A percentile compares a stretch with the other conserved stretches of the same genome.
phyloP scores from a whole-genome alignment of 2,113 vertebrate genomes.

The Petrocephalus zakoni region DNA sequence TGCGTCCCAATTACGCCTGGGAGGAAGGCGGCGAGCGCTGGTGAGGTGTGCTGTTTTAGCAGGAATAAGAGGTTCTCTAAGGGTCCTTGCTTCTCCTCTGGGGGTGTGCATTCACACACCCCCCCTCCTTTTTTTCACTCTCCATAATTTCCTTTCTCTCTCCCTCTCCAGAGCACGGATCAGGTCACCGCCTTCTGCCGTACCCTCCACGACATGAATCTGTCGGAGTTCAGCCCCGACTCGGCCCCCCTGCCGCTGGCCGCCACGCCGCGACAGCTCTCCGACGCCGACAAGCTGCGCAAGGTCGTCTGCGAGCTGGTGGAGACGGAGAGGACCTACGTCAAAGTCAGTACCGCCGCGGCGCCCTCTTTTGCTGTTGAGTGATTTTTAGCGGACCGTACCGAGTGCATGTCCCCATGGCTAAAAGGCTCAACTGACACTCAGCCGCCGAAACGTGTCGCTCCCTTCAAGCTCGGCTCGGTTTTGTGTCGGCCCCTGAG shows the following conservation, averaged over 20 bases:
- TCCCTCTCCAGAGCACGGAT: slow-evolving; percentile 70
- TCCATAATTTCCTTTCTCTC: neutral
- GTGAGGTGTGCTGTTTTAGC: neutral
- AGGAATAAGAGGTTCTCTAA: neutral
- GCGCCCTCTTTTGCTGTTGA: neutral
- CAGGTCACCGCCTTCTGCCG: slow-evolving; percentile 77
- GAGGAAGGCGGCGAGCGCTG: neutral
- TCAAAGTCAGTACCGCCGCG: slow-evolving; percentile 69
- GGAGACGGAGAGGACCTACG: slow-evolving; percentile 92
- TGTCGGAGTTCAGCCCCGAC: slow-evolving; percentile 71
- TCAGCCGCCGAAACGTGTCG: neutral
- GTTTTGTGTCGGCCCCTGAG: neutral
- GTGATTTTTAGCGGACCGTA: neutral
- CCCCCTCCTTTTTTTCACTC: neutral
- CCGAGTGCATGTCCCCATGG: neutral
- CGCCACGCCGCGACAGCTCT: slow-evolving; percentile 76
- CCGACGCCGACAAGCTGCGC: slow-evolving; percentile 88
- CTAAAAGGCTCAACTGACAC: neutral
- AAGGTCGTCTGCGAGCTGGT: slow-evolving; percentile 95
- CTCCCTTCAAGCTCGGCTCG: neutral
- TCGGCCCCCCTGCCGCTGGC: slow-evolving; percentile 59
- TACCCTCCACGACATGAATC: slow-evolving; percentile 83
- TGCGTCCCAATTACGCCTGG: slow-evolving; percentile 2
- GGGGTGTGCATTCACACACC: neutral
- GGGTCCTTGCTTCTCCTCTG: neutral